phyloP scores from a whole-genome alignment of 2,888 invertebrate species.

The Limnephilus marmoratus region DNA sequence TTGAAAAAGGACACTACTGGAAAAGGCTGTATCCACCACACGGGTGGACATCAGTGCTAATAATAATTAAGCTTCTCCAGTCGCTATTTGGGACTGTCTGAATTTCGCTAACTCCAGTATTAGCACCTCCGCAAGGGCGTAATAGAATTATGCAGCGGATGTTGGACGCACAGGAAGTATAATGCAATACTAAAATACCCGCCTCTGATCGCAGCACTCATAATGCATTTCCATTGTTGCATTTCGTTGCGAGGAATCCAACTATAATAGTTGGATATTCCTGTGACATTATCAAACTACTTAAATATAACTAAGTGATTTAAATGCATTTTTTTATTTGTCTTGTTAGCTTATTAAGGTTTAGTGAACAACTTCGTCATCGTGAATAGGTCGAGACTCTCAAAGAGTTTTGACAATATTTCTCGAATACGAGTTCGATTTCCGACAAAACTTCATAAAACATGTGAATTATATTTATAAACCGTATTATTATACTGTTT shows the following conservation, averaged over 20 bases:
- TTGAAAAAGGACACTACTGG: neutral
- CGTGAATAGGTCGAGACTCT: neutral
- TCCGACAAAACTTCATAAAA: neutral
- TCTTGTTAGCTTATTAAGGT: neutral
- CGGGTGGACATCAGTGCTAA: no score
- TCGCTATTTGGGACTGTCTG: neutral
- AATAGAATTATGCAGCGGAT: neutral
- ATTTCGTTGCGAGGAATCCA: neutral
- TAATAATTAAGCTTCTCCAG: neutral
- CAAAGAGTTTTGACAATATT: neutral
- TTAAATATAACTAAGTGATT: neutral
- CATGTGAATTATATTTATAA: no score
- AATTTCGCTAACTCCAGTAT: neutral
- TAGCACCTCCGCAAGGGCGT: neutral
- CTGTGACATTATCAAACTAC: neutral
- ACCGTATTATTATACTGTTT: no score
- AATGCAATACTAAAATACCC: neutral
- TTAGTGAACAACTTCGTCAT: neutral
- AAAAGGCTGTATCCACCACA: neutral
- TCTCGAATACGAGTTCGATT: neutral
- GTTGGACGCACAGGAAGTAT: neutral
- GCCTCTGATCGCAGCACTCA: neutral
- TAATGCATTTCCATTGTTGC: neutral
- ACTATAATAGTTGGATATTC: no score
- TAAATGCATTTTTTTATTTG: neutral